A percentile compares a stretch with the other conserved stretches of the same genome.
Conservation (phyloP, 1,140 invertebrate species). For the Drosophila lacteicornis region DNA sequence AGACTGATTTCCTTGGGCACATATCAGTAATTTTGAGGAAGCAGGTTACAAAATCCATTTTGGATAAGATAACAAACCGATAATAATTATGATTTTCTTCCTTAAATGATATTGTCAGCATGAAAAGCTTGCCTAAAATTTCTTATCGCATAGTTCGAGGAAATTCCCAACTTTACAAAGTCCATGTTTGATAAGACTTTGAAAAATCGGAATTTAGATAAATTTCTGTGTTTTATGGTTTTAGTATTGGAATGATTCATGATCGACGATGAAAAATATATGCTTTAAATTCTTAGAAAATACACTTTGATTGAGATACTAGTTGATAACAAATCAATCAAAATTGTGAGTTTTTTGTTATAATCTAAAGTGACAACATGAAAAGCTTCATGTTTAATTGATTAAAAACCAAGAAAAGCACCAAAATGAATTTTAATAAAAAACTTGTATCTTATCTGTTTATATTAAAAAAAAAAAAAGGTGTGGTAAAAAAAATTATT, state of each 20-base stretch:
- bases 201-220: background rate
- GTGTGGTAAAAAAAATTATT: too few species aligned
- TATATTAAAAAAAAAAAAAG: too few species aligned
- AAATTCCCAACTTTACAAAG: background rate
- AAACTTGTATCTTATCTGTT: too few species aligned
- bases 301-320: background rate
- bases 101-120: background rate
- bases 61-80: slow-evolving; percentile 17
- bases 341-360: too few species aligned
- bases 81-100: slow-evolving; percentile 1
- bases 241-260: too few species aligned
- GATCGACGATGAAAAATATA: too few species aligned
- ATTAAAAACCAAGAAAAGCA: background rate
- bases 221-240: too few species aligned
- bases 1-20: background rate
- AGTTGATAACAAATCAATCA: background rate
- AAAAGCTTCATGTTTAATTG: background rate
- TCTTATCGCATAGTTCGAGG: background rate
- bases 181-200: background rate
- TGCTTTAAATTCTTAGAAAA: background rate
- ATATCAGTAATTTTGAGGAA: background rate
- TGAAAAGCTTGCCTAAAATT: background rate
- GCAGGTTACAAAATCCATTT: slow-evolving; percentile 8
- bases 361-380: too few species aligned
- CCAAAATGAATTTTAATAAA: too few species aligned